Percentiles rank a stretch among this genome's conserved stretches.
Conservation (phyloP, 2,113 vertebrate genomes). For the Sus scrofa region T2T-Sscrofa CM000812.6:58483001-58483500, state of each 20-base stretch:
- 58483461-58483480: constrained; percentile 34
- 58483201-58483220: background rate
- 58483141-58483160: background rate
- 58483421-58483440: constrained; percentile 46
- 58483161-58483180: background rate
- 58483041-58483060: constrained; percentile 68
- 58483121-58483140: background rate
- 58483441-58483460: background rate
- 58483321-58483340: constrained; percentile 40
- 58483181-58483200: background rate
- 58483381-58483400: constrained; percentile 72
- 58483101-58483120: background rate
- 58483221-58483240: constrained; percentile 24
- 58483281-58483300: background rate
- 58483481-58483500: constrained; percentile 8
- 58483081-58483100: background rate
- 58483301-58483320: constrained; percentile 50
- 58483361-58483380: constrained; percentile 77
- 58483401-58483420: constrained; percentile 76
- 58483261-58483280: background rate
- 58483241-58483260: constrained; percentile 55
- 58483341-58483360: constrained; percentile 49
- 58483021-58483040: constrained; percentile 58
- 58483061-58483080: constrained; percentile 58
- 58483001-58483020: constrained; percentile 80